Base-by-base conservation (phyloP, 2,113 vertebrate genomes). In the Taurulus bubalis region DNA sequence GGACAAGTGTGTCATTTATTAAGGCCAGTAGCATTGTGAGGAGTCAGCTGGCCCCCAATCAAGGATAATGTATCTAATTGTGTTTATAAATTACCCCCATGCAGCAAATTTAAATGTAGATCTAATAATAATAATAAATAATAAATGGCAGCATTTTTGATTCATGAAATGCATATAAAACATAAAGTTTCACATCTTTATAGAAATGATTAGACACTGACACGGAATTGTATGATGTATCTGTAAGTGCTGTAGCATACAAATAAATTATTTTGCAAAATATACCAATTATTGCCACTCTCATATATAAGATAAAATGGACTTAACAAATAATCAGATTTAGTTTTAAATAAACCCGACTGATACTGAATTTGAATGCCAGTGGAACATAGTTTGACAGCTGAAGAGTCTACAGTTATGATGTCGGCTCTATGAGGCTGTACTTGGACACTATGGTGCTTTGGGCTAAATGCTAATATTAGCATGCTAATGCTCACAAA, bases 21-120 rank as follows among this genome's bases (percentile, higher is more conserved):
- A 73, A 63, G 14, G 45, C 47, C 36, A 32, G 24, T 11, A 30
- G 10, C 71, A 65, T 34, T 79, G 15, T 59, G 28, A 60, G 60
- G 65, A 83, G 73, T 84, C 65, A 83, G 78, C 81, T 79, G 30
- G 60, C 36, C 22, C 24, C 53, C 76, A 47, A 76, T 84, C 65
- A 89, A 51, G 53, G 49, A 71, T 40, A 66, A 82, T 77, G 45
- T 58, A 56, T 79, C 16, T 79, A 72, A 70, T 67, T 67, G 28
- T 60, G 45, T 77, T 70, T 60, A 63, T 53, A 28, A 81, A 87
- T 66, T 1, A 38, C 22, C 40, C 40, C 18, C 28, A 28, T 65
- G n/a, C 0, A 3, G 64, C 32, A 65, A 30, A 68, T 38, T 59
- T 76, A 65, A 55, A 75, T 32, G 26, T 3, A 73, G 38, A 72